Percentiles rank a stretch among this genome's conserved stretches.
phyloP scores from a whole-genome alignment of 2,113 vertebrate genomes.

The Psophia crepitans region DNA sequence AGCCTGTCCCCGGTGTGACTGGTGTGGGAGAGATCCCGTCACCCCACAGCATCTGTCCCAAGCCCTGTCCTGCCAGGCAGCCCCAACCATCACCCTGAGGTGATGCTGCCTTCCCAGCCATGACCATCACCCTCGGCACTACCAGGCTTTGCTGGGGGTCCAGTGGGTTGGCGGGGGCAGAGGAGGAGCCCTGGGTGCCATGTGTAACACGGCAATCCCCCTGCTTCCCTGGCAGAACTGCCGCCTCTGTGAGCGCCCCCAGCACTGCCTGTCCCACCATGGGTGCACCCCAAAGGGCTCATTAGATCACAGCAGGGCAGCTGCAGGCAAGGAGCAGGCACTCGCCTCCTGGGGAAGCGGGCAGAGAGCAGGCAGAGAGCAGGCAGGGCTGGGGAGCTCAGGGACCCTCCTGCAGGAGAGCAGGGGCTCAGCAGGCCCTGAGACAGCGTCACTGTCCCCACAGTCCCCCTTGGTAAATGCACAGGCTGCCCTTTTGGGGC shows the following conservation, averaged over 20 bases:
- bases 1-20: neutral
- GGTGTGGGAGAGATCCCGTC: neutral
- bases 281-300: neutral
- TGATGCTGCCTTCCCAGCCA: neutral
- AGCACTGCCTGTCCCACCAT: neutral
- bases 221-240: accelerated
- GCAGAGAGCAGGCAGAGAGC: neutral
- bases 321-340: neutral
- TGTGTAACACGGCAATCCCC: neutral
- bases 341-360: neutral
- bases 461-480: neutral
- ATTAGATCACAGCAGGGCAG: neutral
- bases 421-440: neutral
- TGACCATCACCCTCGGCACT: accelerated
- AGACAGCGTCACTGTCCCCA: accelerated
- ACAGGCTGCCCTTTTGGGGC: neutral
- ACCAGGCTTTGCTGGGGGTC: accelerated
- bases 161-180: neutral
- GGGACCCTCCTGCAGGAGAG: neutral
- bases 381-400: neutral
- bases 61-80: neutral
- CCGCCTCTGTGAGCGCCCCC: neutral
- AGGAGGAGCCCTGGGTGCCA: accelerated
- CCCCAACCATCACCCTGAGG: neutral
- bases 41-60: neutral